Base-by-base conservation (phyloP, 2,888 invertebrate genomes). In the Embidobia sp. region DNA sequence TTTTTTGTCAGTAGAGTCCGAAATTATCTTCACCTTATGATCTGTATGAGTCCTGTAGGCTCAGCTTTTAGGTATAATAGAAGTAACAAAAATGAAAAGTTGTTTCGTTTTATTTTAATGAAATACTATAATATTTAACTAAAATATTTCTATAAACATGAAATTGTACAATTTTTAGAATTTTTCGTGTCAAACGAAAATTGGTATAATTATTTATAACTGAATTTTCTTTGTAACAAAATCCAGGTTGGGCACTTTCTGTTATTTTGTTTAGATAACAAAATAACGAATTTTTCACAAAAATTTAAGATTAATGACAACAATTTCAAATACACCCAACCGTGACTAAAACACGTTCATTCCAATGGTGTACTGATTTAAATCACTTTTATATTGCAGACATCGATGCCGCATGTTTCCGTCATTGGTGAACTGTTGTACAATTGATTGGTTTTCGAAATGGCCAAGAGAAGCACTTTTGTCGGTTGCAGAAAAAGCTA, bases 381-480 rank as follows among this genome's bases (percentile, higher is more conserved):
- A 22, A 6, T 3, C 6, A 22, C 22, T 4, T 6, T 22, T 46
- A 15, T 16, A 49, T 57, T 49, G 16, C 87, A 94, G 96, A 76
- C 93, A 95, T 33, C 92, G 97, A 4, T 95, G 97, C 82, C 93
- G 97, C 37, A 97, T 97, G 95, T 98, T 97, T 88, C 98, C 98
- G 0, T 97, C 97, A 0, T 90, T 98, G 78, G 91, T 93, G 40
- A 98, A 97, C 90, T 97, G 97, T 86, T 97, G 97, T 85, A 97
- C 97, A 0, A 97, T 98, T 69, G 97, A 98, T 88, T 98, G 98
- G 97, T 97, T 97, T 88, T 94, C 94, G 1, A 96, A 95, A 84
- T 97, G 97, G 97, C 97, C 97, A 0, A 92, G 93, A 7, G 97
- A 97, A 85, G 97, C 97, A 8, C 90, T 97, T 55, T 91, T 95